Evolutionary conservation across 1,140 invertebrate species (phyloP).

Genomic region (Sycobia sp.): DNA sequence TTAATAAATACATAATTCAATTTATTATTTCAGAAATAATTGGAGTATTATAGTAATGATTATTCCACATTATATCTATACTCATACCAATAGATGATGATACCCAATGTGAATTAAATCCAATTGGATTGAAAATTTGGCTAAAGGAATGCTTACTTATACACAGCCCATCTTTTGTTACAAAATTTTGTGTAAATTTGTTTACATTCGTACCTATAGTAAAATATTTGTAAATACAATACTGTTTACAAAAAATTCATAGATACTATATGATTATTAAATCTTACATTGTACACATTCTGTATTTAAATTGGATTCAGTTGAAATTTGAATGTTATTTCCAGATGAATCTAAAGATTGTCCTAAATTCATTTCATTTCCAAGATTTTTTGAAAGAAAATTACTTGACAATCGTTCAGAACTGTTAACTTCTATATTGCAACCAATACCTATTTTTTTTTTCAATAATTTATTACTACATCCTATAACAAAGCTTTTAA

Average conservation of each 20-base stretch:
- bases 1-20: too few relatives aligned
- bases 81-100: constrained; percentile 50
- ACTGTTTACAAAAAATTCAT: not conserved
- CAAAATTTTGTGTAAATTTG: constrained; percentile 55
- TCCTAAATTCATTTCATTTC: constrained; percentile 48
- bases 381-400: constrained; percentile 43
- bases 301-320: constrained; percentile 62
- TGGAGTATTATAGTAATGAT: not conserved
- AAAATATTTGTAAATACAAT: not conserved
- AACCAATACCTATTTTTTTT: not conserved
- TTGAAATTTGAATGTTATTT: constrained; percentile 38
- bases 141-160: constrained; percentile 58
- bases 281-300: constrained; percentile 68
- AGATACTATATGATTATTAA: constrained; percentile 4
- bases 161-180: constrained; percentile 58
- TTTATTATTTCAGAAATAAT: not conserved
- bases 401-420: constrained; percentile 44
- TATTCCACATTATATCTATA: constrained; percentile 25
- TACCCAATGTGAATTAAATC: constrained; percentile 53
- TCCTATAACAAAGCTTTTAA: not conserved
- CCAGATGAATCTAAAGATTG: constrained; percentile 34
- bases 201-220: constrained; percentile 54
- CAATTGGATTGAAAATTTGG: constrained; percentile 58
- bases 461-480: not conserved
- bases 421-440: too few relatives aligned